Evolutionary conservation across 2,888 invertebrate genomes (phyloP).

Genomic region (Cephonodes hylas): DNA sequence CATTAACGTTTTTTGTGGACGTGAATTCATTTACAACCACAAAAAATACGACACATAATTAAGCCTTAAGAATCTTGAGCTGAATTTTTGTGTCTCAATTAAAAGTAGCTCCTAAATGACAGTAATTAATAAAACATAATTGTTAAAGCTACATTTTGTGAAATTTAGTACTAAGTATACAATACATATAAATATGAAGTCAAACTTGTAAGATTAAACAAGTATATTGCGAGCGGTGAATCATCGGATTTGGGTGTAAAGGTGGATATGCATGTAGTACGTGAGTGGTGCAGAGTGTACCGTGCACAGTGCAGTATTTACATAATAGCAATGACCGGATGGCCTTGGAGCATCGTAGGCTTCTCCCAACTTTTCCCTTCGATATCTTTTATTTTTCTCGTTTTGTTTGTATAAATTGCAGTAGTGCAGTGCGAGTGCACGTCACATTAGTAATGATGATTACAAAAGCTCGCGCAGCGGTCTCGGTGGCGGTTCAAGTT

Average conservation of each 20-base stretch:
- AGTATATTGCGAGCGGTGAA: background rate
- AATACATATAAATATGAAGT: background rate
- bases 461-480: slow-evolving; percentile 28
- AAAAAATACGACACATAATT: background rate
- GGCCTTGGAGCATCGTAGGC: slow-evolving; percentile 59
- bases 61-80: background rate
- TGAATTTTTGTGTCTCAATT: background rate
- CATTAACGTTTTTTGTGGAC: background rate
- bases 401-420: slow-evolving; percentile 15
- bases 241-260: slow-evolving; percentile 24
- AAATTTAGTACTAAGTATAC: background rate
- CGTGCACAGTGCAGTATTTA: slow-evolving; percentile 50
- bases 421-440: background rate
- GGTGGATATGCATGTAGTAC: slow-evolving; percentile 37
- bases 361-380: slow-evolving; percentile 32
- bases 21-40: background rate
- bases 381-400: slow-evolving; percentile 31
- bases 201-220: background rate
- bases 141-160: too few relatives aligned
- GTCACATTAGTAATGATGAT: slow-evolving; percentile 9
- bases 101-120: too few relatives aligned
- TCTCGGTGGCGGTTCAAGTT: slow-evolving; percentile 46
- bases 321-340: slow-evolving; percentile 65
- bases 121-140: too few relatives aligned
- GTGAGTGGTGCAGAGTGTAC: slow-evolving; percentile 22